A percentile compares a stretch with the other conserved stretches of the same genome.
Conservation (phyloP, 2,797 vertebrate genomes). For the Melanitta fusca region DNA sequence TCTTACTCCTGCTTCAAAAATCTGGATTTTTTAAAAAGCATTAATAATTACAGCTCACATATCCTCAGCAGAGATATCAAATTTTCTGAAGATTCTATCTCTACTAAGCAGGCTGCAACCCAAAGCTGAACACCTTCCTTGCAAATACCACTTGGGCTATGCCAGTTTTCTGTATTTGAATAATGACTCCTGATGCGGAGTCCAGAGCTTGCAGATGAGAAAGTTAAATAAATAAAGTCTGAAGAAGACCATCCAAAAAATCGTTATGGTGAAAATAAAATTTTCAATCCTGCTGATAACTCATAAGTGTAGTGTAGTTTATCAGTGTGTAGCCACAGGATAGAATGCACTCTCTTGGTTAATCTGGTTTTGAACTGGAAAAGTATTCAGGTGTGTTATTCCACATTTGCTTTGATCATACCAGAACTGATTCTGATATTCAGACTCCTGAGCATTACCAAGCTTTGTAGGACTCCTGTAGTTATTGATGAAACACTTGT, state of each 20-base stretch:
- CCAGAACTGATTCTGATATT: background rate
- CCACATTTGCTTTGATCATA: background rate
- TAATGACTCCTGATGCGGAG: background rate
- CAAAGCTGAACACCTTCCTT: background rate
- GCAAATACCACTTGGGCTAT: background rate
- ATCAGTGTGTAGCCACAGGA: background rate
- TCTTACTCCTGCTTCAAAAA: background rate
- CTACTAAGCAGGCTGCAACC: background rate
- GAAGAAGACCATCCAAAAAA: background rate
- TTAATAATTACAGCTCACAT: background rate
- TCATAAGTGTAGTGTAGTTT: background rate
- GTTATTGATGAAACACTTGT: background rate
- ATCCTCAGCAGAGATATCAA: background rate
- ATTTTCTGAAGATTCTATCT: background rate
- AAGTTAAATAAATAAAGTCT: background rate
- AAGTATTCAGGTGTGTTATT: background rate
- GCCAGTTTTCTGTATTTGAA: background rate
- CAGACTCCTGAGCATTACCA: background rate
- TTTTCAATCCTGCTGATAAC: background rate
- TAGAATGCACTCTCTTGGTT: background rate
- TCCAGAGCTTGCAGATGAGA: background rate
- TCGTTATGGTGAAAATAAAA: background rate
- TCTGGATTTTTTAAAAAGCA: accelerated
- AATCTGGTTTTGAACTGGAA: background rate
- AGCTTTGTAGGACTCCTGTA: background rate